Evolutionary conservation across 1,140 invertebrate species (phyloP), one percentile per base, ranked within the genome.

Genomic region (Latrodectus geometricus): DNA sequence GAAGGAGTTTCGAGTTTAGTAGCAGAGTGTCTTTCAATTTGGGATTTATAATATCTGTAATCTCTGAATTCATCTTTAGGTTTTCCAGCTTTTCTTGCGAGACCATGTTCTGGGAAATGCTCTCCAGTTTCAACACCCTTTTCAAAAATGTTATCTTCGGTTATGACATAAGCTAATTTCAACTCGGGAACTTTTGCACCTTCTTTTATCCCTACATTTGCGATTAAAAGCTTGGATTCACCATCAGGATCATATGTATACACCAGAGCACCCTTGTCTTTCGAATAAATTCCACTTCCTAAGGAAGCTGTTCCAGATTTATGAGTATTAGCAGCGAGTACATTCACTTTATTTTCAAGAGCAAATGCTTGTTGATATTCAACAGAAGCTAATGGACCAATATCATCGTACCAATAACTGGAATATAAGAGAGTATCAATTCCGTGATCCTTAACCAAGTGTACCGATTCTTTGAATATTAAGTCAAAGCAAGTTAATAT

Each of bases 401-500:
- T 88, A 88, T 95, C 93, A 9, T 94, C 94, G 89, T 94, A 94
- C 95, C 96, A 96, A 80, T 93, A 93, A 0, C 94, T 94, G 0
- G 95, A 91, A 88, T 94, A 95, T 0, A 96, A 90, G 69, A 97
- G 93, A 89, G 97, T 94, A 8, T 92, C 93, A 2, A 96, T 89
- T 0, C 92, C 91, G 11, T 91, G 83, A 50, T 93, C 90, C 48
- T 92, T 88, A 1, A 95, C 89, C 20, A 83, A 65, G 11, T 20
- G 9, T 2, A 74, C 35, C 14, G 72, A 35, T 50, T 75, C 54
- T 11, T 74, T 49, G 17, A 56, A 83, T 12, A 74, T 54, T 21
- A 96, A 92, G 90, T 97, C 96, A 88, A 95, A 95, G 88, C 95
- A 95, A 80, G 93, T 94, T 23, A 96, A 92, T 2, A 94, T 90